These are phyloP conservation scores for Anisognathus igniventris DNA, from an alignment of 2,797 vertebrate species.

Conservation along the genomic window DNA sequence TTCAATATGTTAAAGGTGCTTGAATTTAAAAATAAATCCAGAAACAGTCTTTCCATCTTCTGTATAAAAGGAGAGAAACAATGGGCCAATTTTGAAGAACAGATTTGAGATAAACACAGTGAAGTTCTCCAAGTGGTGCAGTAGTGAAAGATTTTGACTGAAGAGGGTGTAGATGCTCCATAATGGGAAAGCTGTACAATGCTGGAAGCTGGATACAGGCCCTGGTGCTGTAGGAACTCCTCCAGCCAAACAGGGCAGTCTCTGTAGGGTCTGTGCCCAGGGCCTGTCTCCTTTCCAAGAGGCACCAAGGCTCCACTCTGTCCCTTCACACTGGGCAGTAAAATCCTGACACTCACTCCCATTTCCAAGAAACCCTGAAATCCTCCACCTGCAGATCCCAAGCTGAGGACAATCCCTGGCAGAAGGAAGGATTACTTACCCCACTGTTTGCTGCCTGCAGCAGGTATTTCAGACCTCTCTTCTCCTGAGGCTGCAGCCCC, in stretches of 20 bases:
- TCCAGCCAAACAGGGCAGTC: background rate
- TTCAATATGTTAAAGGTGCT: background rate
- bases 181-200: background rate
- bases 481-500: constrained; percentile 70
- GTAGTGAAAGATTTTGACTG: background rate
- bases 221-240: background rate
- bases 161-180: constrained; percentile 3
- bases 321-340: background rate
- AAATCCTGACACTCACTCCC: rapidly evolving
- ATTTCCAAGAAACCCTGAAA: background rate
- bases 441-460: constrained; percentile 83
- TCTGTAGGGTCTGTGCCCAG: background rate
- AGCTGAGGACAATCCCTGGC: background rate
- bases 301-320: background rate
- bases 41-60: background rate
- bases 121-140: background rate
- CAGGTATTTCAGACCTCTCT: constrained; percentile 82
- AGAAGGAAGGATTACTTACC: constrained; percentile 68
- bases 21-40: background rate
- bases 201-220: background rate
- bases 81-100: background rate
- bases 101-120: background rate
- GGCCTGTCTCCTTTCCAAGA: background rate
- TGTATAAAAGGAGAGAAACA: background rate
- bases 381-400: background rate